Evolutionary conservation across 2,113 vertebrate species (phyloP).

Genomic region (Callipepla californica): DNA sequence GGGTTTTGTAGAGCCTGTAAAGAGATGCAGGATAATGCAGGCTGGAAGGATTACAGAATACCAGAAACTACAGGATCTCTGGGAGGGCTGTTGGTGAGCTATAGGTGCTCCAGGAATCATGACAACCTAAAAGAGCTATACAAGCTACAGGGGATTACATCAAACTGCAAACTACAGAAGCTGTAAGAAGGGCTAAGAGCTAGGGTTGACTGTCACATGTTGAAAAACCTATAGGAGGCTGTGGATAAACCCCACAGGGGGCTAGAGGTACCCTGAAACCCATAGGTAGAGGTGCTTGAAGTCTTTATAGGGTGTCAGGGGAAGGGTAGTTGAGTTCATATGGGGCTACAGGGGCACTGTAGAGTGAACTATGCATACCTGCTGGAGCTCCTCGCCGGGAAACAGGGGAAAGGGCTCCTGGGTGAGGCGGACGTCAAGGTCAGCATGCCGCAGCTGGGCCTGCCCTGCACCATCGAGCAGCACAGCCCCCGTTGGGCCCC

Average conservation of each 20-base stretch:
- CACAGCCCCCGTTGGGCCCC: constrained; percentile 64
- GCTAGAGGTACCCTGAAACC: not conserved
- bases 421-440: not conserved
- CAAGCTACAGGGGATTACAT: not conserved
- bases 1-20: not conserved
- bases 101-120: not conserved
- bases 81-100: not conserved
- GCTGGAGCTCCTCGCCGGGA: not conserved
- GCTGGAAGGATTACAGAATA: not conserved
- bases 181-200: too few species aligned
- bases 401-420: not conserved
- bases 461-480: constrained; percentile 84
- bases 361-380: not conserved
- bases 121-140: not conserved
- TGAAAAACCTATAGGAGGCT: not conserved
- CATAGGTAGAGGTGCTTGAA: too few species aligned
- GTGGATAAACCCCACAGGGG: not conserved
- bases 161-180: too few species aligned
- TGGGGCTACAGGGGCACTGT: too few species aligned
- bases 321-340: too few species aligned
- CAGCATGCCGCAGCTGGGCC: constrained; percentile 86
- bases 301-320: too few species aligned
- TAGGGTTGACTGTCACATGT: too few species aligned
- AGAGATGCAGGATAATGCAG: not conserved
- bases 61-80: not conserved